A percentile compares a stretch with the other conserved stretches of the same genome.
Evolutionary conservation across 2,888 invertebrate genomes (phyloP).

Genomic region (Molanna angustata): DNA sequence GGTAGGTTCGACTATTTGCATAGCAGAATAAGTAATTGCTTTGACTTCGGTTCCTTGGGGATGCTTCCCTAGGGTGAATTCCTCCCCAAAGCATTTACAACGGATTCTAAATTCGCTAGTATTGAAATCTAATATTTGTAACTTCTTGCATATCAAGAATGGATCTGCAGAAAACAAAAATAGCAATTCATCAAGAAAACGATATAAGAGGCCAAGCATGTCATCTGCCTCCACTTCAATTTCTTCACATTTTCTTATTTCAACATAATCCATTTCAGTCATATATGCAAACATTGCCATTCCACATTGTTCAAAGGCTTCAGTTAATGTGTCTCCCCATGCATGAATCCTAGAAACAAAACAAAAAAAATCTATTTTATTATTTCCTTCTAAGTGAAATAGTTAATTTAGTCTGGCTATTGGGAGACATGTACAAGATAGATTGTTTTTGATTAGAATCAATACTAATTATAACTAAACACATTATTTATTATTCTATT

Average conservation of each 20-base stretch:
- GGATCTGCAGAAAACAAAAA: constrained; percentile 93
- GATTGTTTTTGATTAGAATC: no score
- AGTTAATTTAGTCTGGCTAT: no score
- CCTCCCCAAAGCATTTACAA: constrained; percentile 86
- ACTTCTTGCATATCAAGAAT: constrained; percentile 79
- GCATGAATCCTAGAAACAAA: constrained; percentile 70
- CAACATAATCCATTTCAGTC: constrained; percentile 85
- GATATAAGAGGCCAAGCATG: constrained; percentile 81
- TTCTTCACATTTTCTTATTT: constrained; percentile 72
- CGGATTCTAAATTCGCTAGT: constrained; percentile 77
- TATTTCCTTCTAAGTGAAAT: background rate
- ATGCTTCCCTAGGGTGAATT: constrained; percentile 89
- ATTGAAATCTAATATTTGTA: constrained; percentile 86
- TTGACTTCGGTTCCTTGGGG: constrained; percentile 98
- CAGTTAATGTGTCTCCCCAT: constrained; percentile 84
- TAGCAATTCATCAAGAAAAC: constrained; percentile 91
- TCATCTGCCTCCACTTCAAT: constrained; percentile 91
- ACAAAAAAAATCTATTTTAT: no score
- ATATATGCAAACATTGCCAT: constrained; percentile 98
- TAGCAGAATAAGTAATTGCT: constrained; percentile 98
- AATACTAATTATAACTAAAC: no score
- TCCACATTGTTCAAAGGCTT: constrained; percentile 93
- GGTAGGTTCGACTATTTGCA: constrained; percentile 83
- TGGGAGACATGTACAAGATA: no score
- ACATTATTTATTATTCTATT: no score